A percentile compares a stretch with the other conserved stretches of the same genome.
Evolutionary conservation across 2,113 vertebrate species (phyloP).

Genomic region (Rhinichthys klamathensis): DNA sequence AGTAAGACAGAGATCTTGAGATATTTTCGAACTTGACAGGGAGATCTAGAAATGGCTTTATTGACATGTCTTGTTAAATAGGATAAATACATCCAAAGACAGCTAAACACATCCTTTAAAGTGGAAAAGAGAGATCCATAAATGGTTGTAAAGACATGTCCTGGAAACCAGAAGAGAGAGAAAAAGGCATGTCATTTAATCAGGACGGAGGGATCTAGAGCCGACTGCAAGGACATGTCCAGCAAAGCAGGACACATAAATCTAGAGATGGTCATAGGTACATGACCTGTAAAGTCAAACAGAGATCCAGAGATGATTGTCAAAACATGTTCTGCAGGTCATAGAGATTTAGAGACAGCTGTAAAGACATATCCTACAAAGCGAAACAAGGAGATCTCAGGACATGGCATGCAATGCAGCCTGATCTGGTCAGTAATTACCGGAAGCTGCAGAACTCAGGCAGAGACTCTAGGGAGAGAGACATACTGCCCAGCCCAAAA

Average conservation of each 20-base stretch:
- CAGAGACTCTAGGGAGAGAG: conserved; percentile 29
- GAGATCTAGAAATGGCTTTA: neutral
- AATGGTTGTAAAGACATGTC: neutral
- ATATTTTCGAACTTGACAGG: neutral
- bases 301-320: neutral
- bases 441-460: conserved; percentile 49
- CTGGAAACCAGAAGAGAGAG: neutral
- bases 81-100: neutral
- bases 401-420: neutral
- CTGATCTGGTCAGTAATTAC: conserved; percentile 50
- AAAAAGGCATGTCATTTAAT: neutral
- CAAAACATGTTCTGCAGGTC: neutral
- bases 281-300: neutral
- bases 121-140: too few relatives aligned
- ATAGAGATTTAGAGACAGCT: neutral
- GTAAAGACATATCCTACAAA: conserved; percentile 1
- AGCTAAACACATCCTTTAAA: neutral
- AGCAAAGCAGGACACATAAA: neutral
- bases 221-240: neutral
- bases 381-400: neutral
- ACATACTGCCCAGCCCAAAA: conserved; percentile 22
- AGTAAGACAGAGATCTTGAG: neutral
- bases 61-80: neutral
- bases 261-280: neutral
- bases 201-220: neutral